Percentiles rank a stretch among this genome's conserved stretches.
Conservation (phyloP, 2,888 invertebrate species). For the Alloplasta piceator region DNA sequence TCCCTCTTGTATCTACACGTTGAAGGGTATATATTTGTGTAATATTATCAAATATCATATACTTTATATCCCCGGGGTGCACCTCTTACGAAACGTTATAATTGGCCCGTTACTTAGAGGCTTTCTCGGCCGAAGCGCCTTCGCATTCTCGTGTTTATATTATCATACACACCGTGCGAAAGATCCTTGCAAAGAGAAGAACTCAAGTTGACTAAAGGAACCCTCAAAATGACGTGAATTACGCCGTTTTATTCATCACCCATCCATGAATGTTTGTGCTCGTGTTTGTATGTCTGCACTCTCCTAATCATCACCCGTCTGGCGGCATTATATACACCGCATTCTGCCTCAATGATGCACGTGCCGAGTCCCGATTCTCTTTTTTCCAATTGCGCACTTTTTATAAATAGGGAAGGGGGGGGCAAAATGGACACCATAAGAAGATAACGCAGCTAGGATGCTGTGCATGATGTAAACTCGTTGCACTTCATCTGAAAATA, state of each 20-base stretch:
- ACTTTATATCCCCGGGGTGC: constrained; percentile 3
- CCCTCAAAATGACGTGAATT: too few species aligned
- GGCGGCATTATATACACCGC: constrained; percentile 16
- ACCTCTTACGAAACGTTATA: constrained; percentile 63
- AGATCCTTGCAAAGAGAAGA: too few species aligned
- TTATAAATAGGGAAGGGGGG: too few species aligned
- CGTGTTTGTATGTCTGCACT: constrained; percentile 14
- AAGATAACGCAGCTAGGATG: too few species aligned
- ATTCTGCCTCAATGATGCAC: constrained; percentile 17
- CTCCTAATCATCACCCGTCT: constrained; percentile 14
- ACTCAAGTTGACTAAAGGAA: too few species aligned
- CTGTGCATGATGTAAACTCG: neutral
- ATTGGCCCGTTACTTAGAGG: constrained; percentile 59
- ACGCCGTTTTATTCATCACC: too few species aligned
- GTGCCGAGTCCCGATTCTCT: neutral
- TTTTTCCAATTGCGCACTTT: too few species aligned
- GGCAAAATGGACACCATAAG: too few species aligned
- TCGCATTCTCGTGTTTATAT: constrained; percentile 29
- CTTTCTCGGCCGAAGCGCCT: constrained; percentile 28
- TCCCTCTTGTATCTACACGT: neutral
- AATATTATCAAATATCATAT: too few species aligned
- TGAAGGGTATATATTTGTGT: too few species aligned
- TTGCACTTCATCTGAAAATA: neutral
- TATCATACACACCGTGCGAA: neutral
- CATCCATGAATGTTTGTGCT: neutral